Evolutionary conservation across 2,888 invertebrate species (phyloP), one percentile per base, ranked within the genome.

Genomic region (Cryptocephalus primarius): DNA sequence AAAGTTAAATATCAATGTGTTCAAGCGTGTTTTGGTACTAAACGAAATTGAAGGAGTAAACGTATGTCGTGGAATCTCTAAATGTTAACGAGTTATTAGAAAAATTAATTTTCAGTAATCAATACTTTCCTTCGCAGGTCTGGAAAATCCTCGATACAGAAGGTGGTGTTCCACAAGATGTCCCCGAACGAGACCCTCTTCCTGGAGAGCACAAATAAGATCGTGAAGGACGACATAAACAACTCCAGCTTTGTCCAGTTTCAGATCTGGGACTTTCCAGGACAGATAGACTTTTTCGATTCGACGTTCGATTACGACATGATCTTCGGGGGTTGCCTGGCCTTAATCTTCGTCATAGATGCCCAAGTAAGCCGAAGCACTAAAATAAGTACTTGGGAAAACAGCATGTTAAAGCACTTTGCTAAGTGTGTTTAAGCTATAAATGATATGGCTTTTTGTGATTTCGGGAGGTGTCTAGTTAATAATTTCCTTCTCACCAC

Each of bases 91-190:
- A 22, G 22, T 22, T 6, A 4, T 22, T 22, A 22, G 22, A 22
- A 22, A 22, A 2, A 22, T 22, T 22, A 22, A 22, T 22, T 22
- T 4, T 6, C 22, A 22, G 22, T 4, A 2, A 22, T 22, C 22
- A 22, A 22, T 36, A 36, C 12, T 12, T 40, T 38, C 11, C 47
- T 48, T 79, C 79, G 54, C 65, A 90, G 97, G 68, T 96, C 96
- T 63, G 99, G 99, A 42, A 99, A 99, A 71, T 96, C 97, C 44
- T 99, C 97, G 1, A 99, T 99, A 64, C 94, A 96, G 68, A 97
- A 99, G 77, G 99, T 99, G 4, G 99, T 99, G n/a, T 99, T 99
- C 69, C 97, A 99, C 70, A 99, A 99, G 75, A 99, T 99, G 93
- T 95, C 97, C 2, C 99, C 99, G 1, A 99, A 97, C 73, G 99